Evolutionary conservation across 2,113 vertebrate genomes (phyloP).

Genomic region (Pluvianellus socialis): DNA sequence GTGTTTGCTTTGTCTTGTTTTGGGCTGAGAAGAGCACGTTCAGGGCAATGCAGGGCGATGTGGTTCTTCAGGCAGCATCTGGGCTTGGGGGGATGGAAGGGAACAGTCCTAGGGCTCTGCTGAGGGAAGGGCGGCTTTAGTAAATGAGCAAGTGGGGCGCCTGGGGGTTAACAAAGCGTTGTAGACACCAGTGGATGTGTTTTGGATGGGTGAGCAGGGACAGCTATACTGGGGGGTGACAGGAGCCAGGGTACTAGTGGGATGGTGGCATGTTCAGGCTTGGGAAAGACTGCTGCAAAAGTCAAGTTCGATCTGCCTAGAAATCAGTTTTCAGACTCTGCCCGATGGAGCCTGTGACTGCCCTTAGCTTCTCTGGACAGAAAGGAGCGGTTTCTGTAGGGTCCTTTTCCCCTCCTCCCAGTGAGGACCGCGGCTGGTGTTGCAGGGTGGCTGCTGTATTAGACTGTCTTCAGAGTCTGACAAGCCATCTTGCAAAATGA

Average conservation of each 20-base stretch:
- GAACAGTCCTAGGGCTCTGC: rapidly evolving
- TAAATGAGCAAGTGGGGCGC: neutral
- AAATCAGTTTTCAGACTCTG: neutral
- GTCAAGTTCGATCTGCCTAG: neutral
- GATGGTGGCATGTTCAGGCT: rapidly evolving
- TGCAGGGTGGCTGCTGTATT: neutral
- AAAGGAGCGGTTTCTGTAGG: rapidly evolving
- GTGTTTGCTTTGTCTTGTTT: rapidly evolving
- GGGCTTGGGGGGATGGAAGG: neutral
- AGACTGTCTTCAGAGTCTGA: neutral
- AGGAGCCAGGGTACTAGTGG: neutral
- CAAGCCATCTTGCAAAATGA: neutral
- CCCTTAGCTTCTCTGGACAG: neutral
- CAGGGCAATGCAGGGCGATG: neutral
- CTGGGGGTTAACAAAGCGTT: rapidly evolving
- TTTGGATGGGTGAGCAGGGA: neutral
- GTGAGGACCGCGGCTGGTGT: neutral
- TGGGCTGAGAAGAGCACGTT: neutral
- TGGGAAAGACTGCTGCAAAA: neutral
- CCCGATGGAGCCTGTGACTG: rapidly evolving
- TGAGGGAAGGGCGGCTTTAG: neutral
- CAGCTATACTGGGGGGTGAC: neutral
- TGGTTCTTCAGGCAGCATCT: neutral
- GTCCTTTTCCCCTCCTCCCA: neutral
- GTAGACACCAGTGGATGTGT: neutral